Percentiles rank a stretch among this genome's conserved stretches.
Conservation (phyloP, 2,797 vertebrate genomes). For the Synanceia verrucosa region DNA sequence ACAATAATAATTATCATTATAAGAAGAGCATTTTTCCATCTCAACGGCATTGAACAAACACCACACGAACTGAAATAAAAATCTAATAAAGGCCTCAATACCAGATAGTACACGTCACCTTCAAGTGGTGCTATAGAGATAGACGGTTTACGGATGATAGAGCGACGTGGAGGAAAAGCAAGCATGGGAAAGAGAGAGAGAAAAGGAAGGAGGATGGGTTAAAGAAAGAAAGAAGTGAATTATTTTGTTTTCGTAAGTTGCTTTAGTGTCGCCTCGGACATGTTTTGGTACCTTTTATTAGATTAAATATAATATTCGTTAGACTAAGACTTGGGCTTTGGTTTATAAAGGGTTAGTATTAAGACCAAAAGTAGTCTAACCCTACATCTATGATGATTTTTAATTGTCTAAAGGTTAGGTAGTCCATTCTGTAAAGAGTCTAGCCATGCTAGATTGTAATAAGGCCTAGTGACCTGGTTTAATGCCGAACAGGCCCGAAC, state of each 20-base stretch:
- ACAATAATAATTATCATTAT: slow-evolving; percentile 84
- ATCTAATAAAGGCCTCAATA: slow-evolving; percentile 85
- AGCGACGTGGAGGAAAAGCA: neutral
- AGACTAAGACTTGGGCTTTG: slow-evolving; percentile 72
- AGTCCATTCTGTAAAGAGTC: slow-evolving; percentile 43
- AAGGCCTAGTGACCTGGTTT: slow-evolving; percentile 65
- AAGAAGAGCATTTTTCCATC: slow-evolving; percentile 85
- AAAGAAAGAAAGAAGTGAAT: slow-evolving; percentile 33
- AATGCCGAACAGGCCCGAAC: slow-evolving; percentile 50
- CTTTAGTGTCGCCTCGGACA: slow-evolving; percentile 78
- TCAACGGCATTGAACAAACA: slow-evolving; percentile 82
- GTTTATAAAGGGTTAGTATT: slow-evolving; percentile 71
- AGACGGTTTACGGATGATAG: slow-evolving; percentile 62
- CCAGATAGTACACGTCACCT: slow-evolving; percentile 84
- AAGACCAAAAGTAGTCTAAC: slow-evolving; percentile 35
- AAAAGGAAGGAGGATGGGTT: neutral
- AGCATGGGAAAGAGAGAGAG: neutral
- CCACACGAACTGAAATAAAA: slow-evolving; percentile 79
- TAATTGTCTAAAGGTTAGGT: slow-evolving; percentile 46
- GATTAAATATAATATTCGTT: slow-evolving; percentile 57
- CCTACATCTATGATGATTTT: slow-evolving; percentile 39
- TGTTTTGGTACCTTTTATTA: slow-evolving; percentile 72
- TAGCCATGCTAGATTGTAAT: slow-evolving; percentile 54
- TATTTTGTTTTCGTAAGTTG: slow-evolving; percentile 37
- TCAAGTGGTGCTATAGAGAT: slow-evolving; percentile 76